Evolutionary conservation across 2,888 invertebrate genomes (phyloP), one percentile per base, ranked within the genome.

Genomic region (Torymus texanus): DNA sequence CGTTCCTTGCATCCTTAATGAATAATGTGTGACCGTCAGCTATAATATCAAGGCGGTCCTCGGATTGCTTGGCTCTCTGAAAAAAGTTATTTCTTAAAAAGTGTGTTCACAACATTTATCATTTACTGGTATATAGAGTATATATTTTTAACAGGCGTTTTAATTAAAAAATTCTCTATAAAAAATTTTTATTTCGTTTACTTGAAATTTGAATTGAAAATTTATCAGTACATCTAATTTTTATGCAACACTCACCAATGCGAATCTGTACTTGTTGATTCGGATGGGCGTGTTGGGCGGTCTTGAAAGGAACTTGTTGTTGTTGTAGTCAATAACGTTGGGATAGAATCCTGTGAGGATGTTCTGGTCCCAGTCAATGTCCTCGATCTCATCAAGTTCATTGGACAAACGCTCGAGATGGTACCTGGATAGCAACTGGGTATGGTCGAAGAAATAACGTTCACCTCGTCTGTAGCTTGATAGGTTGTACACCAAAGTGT

Each of bases 341-440:
- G 94, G 92, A 85, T 93, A 91, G 83, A 93, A 94, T 18, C 92
- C 91, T 74, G 91, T 88, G 76, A 91, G 88, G 68, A 92, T 86
- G 68, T 91, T 87, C 61, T 90, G 85, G 85, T 91, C 88, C 92
- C 91, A 93, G 83, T 91, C 90, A 82, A 93, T 90, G 55, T 92
- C 91, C 14, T 92, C 91, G 81, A 94, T 93, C 66, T 92, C 92
- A 18, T 93, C 93, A 79, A 94, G 86, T n/a, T 92, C 93, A 82
- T 94, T 93, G 55, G 93, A 91, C 79, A 93, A 89, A 89, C 94
- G 93, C 86, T 95, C 94, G 86, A 94, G 88, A 85, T 93, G 93
- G 91, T 94, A 95, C 85, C 94, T 93, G 78, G 93, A 92, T 83
- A 94, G 86, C 8, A 94, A 85, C 88, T 94, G 94, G 86, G 94